Percentiles rank a stretch among this genome's conserved stretches.
phyloP scores from a whole-genome alignment of 1,140 invertebrate genomes.

The Grapholita molesta region DNA sequence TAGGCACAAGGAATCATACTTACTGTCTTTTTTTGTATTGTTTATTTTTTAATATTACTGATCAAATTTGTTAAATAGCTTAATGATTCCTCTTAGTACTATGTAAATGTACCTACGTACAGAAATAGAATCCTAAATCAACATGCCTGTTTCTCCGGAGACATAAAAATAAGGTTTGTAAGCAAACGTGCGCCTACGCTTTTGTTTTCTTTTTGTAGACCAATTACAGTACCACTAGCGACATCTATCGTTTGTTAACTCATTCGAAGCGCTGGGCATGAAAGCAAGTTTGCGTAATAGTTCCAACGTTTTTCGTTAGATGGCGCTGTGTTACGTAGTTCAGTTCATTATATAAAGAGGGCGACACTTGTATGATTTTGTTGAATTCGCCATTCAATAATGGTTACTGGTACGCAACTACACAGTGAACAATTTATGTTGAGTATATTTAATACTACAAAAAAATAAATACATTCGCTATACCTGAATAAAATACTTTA shows the following conservation, averaged over 20 bases:
- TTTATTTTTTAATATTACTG: no score
- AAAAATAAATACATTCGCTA: no score
- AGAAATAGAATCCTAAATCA: conserved; percentile 15
- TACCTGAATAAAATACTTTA: no score
- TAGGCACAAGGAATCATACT: no score
- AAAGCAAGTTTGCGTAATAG: not conserved
- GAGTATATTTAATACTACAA: no score
- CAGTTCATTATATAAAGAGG: not conserved
- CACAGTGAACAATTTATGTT: no score
- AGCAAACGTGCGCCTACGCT: conserved; percentile 32
- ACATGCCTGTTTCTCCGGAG: conserved; percentile 9
- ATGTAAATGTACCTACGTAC: conserved; percentile 1
- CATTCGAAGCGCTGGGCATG: not conserved
- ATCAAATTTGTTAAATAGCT: not conserved
- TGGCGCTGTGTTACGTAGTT: not conserved
- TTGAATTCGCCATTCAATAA: not conserved
- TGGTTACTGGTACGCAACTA: no score
- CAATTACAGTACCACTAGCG: conserved; percentile 20
- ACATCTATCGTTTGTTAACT: conserved; percentile 32
- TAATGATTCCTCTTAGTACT: not conserved
- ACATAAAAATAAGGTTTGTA: conserved; percentile 28
- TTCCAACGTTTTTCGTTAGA: not conserved
- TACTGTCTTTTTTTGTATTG: no score
- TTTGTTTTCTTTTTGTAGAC: not conserved
- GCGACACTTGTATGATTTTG: not conserved